phyloP scores from a whole-genome alignment of 2,113 vertebrate species.

The Hypomesus transpacificus region DNA sequence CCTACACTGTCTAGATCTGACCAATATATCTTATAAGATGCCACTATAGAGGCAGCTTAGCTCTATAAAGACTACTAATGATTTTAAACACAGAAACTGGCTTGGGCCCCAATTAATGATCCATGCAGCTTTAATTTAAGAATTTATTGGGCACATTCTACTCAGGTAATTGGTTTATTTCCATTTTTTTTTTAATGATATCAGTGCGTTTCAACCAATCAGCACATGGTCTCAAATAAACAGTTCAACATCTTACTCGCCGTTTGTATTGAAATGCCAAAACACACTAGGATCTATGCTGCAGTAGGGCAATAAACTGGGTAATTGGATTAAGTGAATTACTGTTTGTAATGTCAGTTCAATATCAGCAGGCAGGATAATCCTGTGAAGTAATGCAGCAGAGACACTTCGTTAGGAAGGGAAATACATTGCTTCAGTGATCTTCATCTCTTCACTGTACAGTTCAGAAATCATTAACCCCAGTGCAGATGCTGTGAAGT shows the following conservation, averaged over 20 bases:
- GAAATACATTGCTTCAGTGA: slow-evolving; percentile 19
- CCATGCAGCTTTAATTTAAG: no score
- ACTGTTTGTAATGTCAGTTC: slow-evolving; percentile 40
- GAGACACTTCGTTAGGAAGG: slow-evolving; percentile 14
- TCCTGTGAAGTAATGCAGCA: slow-evolving; percentile 25
- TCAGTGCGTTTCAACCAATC: background rate
- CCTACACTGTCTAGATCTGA: no score
- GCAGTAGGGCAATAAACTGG: slow-evolving; percentile 19
- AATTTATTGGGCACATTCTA: no score
- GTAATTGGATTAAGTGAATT: slow-evolving; percentile 42
- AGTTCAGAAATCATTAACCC: slow-evolving; percentile 18
- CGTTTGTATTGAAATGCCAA: slow-evolving; percentile 19
- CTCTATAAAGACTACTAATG: no score
- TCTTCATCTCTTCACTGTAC: slow-evolving; percentile 16
- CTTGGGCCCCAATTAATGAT: no score
- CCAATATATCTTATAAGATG: no score
- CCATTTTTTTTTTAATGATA: no score
- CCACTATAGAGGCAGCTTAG: no score
- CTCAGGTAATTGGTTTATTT: no score
- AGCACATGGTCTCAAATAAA: background rate
- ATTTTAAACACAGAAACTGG: no score
- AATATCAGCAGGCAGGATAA: slow-evolving; percentile 35
- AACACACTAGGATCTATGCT: slow-evolving; percentile 19
- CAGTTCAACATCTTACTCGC: slow-evolving; percentile 16
- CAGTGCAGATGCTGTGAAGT: slow-evolving; percentile 11